Percentiles rank a stretch among this genome's conserved stretches.
Conservation (phyloP, 2,888 invertebrate genomes). For the Ophion slaviceki region DNA sequence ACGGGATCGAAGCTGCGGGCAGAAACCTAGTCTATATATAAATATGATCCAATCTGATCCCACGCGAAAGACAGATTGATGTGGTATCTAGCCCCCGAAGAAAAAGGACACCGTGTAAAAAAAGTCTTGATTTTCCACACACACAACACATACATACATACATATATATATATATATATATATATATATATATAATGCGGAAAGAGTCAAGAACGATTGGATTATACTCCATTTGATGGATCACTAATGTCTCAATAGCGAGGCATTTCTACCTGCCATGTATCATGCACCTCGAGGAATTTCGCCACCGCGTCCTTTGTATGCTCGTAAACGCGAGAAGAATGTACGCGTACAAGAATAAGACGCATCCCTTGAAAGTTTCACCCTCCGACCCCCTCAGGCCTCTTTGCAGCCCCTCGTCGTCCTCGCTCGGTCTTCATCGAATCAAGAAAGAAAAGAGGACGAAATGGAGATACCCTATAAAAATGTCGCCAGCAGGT, state of each 20-base stretch:
- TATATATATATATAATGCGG: conserved; percentile 5
- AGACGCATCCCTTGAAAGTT: conserved; percentile 17
- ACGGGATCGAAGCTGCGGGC: no score
- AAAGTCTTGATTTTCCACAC: no score
- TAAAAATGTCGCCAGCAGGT: not conserved
- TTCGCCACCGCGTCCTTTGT: not conserved
- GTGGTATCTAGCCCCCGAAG: no score
- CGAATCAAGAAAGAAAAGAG: conserved; percentile 30
- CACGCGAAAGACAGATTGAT: no score
- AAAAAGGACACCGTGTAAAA: no score
- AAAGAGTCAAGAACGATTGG: conserved; percentile 62
- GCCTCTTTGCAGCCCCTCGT: not conserved
- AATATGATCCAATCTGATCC: no score
- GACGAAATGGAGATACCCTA: not conserved
- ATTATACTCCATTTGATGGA: conserved; percentile 73
- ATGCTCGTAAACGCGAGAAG: not conserved
- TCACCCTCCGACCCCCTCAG: not conserved
- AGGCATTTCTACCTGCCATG: not conserved
- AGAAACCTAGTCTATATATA: no score
- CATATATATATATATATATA: no score
- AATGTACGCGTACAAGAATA: conserved; percentile 29
- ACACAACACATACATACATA: no score
- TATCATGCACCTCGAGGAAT: not conserved
- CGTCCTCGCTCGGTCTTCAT: conserved; percentile 20
- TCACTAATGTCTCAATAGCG: conserved; percentile 71